These are phyloP conservation scores for Meloidogyne chitwoodi DNA, from an alignment of 1,140 invertebrate genomes.

Conservation along the genomic window DNA sequence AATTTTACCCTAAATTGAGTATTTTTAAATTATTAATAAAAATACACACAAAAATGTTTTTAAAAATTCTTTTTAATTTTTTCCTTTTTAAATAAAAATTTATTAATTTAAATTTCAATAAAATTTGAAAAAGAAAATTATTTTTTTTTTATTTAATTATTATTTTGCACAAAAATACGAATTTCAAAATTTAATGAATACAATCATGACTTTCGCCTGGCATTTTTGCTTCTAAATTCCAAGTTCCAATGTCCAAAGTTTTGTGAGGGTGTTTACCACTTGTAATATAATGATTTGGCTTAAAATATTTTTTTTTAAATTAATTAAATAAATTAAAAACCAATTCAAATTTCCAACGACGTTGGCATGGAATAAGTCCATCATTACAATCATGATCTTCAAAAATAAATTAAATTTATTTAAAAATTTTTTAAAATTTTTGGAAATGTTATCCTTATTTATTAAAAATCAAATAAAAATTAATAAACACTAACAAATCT, in stretches of 20 bases:
- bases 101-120: too few relatives aligned
- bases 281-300: slow-evolving; percentile 56
- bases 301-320: background rate
- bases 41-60: too few relatives aligned
- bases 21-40: too few relatives aligned
- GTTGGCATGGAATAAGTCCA: slow-evolving; percentile 56
- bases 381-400: slow-evolving; percentile 57
- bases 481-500: slow-evolving; percentile 40
- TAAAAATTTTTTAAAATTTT: too few relatives aligned
- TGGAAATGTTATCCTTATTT: too few relatives aligned
- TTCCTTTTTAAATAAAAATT: too few relatives aligned
- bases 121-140: too few relatives aligned
- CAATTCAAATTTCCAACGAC: slow-evolving; percentile 60
- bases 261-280: slow-evolving; percentile 42
- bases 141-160: too few relatives aligned
- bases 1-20: too few relatives aligned
- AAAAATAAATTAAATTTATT: slow-evolving; percentile 8
- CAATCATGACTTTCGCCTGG: slow-evolving; percentile 55
- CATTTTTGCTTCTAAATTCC: slow-evolving; percentile 58
- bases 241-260: slow-evolving; percentile 55
- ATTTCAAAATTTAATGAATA: slow-evolving; percentile 51
- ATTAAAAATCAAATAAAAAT: too few relatives aligned
- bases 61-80: too few relatives aligned
- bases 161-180: too few relatives aligned
- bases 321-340: background rate